Conservation (phyloP, 2,797 vertebrate species). For the Crenichthys baileyi region DNA sequence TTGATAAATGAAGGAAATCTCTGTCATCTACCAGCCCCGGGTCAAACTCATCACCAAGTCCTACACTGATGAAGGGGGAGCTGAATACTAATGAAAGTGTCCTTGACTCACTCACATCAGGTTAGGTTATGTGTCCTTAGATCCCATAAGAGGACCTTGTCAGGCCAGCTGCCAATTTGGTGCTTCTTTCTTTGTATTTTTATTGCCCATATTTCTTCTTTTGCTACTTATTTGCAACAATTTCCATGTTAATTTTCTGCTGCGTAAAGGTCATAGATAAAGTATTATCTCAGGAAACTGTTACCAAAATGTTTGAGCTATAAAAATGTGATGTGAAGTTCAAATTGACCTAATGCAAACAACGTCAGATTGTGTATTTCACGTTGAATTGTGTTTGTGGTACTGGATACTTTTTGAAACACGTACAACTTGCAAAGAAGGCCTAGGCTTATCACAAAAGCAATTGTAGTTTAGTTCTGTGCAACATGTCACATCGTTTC, state of each 20-base stretch:
- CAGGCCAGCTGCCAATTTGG: conserved; percentile 21
- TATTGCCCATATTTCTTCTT: conserved; percentile 5
- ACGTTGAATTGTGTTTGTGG: background rate
- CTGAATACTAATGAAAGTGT: conserved; percentile 70
- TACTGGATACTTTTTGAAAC: background rate
- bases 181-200: conserved; percentile 31
- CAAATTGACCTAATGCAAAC: background rate
- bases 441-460: too few relatives aligned
- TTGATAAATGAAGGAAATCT: conserved; percentile 68
- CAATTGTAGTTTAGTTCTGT: too few relatives aligned
- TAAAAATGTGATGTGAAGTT: background rate
- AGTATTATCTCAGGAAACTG: background rate
- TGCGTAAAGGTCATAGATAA: background rate
- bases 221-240: background rate
- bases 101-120: conserved; percentile 65
- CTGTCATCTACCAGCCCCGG: conserved; percentile 61
- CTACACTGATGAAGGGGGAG: conserved; percentile 60
- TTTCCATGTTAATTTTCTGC: background rate
- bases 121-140: conserved; percentile 44
- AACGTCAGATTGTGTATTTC: background rate
- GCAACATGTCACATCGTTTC: too few relatives aligned
- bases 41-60: conserved; percentile 76
- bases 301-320: background rate
- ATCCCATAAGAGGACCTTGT: conserved; percentile 45
- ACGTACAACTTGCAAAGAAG: too few relatives aligned